Evolutionary conservation across 2,888 invertebrate genomes (phyloP).

Genomic region (Pseudococcus viburni): DNA sequence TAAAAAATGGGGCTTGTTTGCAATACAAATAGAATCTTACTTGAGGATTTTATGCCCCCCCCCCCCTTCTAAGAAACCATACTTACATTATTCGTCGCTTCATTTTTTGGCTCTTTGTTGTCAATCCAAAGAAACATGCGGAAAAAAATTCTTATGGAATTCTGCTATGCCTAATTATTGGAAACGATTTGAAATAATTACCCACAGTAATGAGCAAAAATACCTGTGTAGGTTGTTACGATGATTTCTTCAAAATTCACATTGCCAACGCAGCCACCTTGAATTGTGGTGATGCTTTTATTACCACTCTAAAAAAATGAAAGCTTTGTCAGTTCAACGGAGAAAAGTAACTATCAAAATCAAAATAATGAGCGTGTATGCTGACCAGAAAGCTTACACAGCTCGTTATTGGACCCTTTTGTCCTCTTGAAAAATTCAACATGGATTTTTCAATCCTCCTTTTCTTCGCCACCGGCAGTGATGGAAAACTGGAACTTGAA

Average conservation of each 20-base stretch:
- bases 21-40: slow-evolving; percentile 68
- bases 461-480: too few species aligned
- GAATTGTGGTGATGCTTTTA: slow-evolving; percentile 90
- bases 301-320: slow-evolving; percentile 79
- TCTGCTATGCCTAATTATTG: too few species aligned
- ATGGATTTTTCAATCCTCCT: too few species aligned
- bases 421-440: too few species aligned
- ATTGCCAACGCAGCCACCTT: slow-evolving; percentile 85
- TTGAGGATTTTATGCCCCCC: slow-evolving; percentile 72
- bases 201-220: background rate
- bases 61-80: slow-evolving; percentile 71
- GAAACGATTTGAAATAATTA: slow-evolving; percentile 12
- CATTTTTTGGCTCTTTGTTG: slow-evolving; percentile 82
- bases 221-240: slow-evolving; percentile 88
- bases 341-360: too few species aligned
- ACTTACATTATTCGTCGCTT: slow-evolving; percentile 70
- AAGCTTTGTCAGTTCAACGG: background rate
- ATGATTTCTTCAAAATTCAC: slow-evolving; percentile 85
- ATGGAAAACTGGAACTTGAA: too few species aligned
- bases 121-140: slow-evolving; percentile 88
- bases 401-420: too few species aligned
- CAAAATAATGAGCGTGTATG: too few species aligned
- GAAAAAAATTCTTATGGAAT: background rate
- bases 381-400: too few species aligned
- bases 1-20: background rate